Percentiles rank a stretch among this genome's conserved stretches.
Conservation (phyloP, 2,797 vertebrate genomes). For the Arctocebus calabarensis region DNA sequence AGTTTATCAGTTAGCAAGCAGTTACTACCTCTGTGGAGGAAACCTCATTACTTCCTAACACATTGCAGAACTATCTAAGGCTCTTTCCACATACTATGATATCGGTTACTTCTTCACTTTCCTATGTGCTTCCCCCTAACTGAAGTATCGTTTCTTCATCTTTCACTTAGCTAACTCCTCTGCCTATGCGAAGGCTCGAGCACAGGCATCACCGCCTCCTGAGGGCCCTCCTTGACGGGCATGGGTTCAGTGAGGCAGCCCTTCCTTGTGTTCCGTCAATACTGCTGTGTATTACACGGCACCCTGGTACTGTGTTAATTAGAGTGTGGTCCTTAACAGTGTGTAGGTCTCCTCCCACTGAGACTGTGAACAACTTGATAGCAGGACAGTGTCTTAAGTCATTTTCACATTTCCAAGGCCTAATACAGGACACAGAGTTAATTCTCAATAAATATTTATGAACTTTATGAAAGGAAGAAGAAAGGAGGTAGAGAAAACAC, state of each 20-base stretch:
- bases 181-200: neutral
- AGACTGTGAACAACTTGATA: neutral
- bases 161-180: neutral
- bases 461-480: neutral
- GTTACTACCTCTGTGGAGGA: neutral
- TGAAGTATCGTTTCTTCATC: neutral
- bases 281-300: accelerated
- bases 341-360: neutral
- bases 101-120: neutral
- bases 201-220: neutral
- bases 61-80: neutral
- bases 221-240: neutral
- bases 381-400: neutral
- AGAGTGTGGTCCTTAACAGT: neutral
- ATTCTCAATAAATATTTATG: constrained; percentile 52
- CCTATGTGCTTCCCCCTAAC: neutral
- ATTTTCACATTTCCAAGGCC: neutral
- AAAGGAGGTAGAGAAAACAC: neutral
- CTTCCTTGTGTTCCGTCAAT: neutral
- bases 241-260: neutral
- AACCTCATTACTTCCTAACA: neutral
- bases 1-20: neutral
- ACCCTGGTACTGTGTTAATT: neutral
- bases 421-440: neutral
- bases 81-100: neutral